Percentiles rank a stretch among this genome's conserved stretches.
Evolutionary conservation across 2,797 vertebrate species (phyloP).

Genomic region (Acestrorhynchus altus): DNA sequence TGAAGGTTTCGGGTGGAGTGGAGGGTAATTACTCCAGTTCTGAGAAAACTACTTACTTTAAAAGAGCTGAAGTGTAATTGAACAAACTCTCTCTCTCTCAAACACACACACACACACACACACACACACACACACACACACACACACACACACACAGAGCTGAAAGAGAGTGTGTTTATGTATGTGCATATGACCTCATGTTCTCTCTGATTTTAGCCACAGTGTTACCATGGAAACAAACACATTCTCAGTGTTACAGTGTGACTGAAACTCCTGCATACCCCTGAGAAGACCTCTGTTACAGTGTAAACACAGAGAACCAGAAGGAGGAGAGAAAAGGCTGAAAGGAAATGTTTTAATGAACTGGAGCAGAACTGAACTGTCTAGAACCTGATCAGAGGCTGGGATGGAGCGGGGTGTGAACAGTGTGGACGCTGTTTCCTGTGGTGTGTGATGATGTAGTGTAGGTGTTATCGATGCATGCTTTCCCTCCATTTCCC

Average conservation of each 20-base stretch:
- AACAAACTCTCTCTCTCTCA: no score
- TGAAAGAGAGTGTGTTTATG: no score
- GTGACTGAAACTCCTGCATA: not conserved
- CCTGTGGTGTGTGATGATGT: constrained; percentile 39
- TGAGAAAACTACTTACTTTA: not conserved
- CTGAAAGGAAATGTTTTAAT: not conserved
- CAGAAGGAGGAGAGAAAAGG: not conserved
- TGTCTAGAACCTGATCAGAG: constrained; percentile 23
- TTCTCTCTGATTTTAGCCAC: not conserved
- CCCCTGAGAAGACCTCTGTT: not conserved
- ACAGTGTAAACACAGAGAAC: not conserved
- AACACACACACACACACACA: no score
- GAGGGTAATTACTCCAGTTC: not conserved
- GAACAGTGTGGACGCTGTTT: no score
- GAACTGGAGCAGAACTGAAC: not conserved
- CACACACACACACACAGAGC: no score
- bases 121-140: no score
- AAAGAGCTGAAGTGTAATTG: not conserved
- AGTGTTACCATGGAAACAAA: not conserved
- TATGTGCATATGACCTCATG: not conserved
- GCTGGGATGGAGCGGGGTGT: no score
- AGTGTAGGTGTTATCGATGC: constrained; percentile 76
- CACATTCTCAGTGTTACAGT: not conserved
- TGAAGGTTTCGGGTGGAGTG: not conserved
- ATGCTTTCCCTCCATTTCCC: constrained; percentile 66